Conservation (phyloP, 1,140 invertebrate species). For the Thalassaphorura encarpata region DNA sequence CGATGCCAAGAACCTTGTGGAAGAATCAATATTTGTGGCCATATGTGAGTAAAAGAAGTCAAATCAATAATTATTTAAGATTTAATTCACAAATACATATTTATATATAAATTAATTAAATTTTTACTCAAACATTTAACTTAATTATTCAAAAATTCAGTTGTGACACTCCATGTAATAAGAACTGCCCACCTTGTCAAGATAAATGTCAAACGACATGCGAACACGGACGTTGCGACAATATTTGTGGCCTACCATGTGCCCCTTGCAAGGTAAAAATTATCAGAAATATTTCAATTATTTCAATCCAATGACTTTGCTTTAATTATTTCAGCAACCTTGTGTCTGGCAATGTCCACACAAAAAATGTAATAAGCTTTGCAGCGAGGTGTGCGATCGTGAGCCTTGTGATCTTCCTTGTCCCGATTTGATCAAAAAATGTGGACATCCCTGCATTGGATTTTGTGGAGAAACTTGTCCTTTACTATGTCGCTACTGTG, state of each 20-base stretch:
- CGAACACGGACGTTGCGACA: not conserved
- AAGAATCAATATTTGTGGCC: not conserved
- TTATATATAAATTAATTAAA: not conserved
- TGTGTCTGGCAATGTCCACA: constrained; percentile 43
- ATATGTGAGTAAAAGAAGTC: not conserved
- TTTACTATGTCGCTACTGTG: constrained; percentile 1
- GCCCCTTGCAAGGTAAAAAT: not conserved
- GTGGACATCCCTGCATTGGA: constrained; percentile 11
- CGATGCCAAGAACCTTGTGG: not conserved
- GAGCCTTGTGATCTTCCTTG: constrained; percentile 47
- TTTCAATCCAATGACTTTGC: not conserved
- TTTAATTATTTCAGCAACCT: constrained; percentile 14
- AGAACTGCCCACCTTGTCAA: no score
- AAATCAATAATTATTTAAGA: not conserved
- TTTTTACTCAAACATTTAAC: not conserved
- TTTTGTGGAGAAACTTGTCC: constrained; percentile 16
- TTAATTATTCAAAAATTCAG: no score
- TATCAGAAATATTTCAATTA: not conserved
- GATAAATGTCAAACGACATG: no score
- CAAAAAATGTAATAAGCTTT: constrained; percentile 44
- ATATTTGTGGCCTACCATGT: not conserved
- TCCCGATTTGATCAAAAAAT: not conserved
- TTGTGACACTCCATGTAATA: not conserved
- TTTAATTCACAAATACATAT: not conserved
- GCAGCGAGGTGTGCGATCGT: constrained; percentile 44